phyloP scores from a whole-genome alignment of 2,797 vertebrate genomes.

The Falco columbarius region DNA sequence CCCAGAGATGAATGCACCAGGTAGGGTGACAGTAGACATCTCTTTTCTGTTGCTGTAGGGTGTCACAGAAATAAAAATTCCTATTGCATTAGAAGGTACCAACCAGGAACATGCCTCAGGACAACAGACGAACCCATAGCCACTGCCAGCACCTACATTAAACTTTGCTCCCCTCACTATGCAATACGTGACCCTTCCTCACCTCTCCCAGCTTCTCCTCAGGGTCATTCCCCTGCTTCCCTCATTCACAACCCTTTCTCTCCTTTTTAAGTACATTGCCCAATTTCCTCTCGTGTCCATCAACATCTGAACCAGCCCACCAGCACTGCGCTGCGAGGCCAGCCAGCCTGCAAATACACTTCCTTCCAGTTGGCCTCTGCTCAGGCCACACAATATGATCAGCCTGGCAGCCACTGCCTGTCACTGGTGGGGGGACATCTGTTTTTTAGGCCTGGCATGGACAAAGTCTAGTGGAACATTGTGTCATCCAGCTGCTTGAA shows the following conservation, averaged over 20 bases:
- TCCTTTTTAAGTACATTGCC: background rate
- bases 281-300: background rate
- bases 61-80: background rate
- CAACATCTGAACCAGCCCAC: background rate
- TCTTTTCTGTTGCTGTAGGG: background rate
- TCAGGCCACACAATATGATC: background rate
- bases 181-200: background rate
- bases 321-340: background rate
- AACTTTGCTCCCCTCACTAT: background rate
- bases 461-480: background rate
- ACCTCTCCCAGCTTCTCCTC: background rate
- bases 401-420: background rate
- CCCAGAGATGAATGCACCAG: too few species aligned
- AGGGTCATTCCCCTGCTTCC: background rate
- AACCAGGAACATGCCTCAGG: background rate
- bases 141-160: background rate
- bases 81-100: background rate
- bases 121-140: background rate
- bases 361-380: background rate
- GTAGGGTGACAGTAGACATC: background rate
- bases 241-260: background rate
- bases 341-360: background rate
- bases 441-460: accelerated
- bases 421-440: background rate
- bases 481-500: background rate